Base-by-base conservation (phyloP, 2,113 vertebrate species). In the Grantiella picta region DNA sequence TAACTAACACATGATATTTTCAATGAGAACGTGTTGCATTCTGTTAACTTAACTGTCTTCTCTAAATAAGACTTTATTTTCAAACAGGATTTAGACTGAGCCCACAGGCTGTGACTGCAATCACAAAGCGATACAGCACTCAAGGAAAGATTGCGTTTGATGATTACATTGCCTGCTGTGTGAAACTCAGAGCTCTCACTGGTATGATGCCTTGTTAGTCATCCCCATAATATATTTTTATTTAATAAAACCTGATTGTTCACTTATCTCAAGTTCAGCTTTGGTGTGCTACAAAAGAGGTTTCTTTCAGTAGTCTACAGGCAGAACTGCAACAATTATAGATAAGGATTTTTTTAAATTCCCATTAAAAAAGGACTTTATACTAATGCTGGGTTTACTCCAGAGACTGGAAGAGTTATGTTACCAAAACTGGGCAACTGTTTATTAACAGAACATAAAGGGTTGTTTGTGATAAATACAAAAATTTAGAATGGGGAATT, bases 141-240 rank as follows among this genome's bases (percentile, higher is more conserved):
- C 92, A 92, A 1, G 98, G 99, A 8, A 99, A 98, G 93, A 99
- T 99, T 86, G 92, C 97, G 6, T 99, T 99, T 19, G 99, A 99
- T 72, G 99, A 99, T 57, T 99, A 99, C 53, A 98, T 99, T 8
- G 98, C 98, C 88, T 99, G 99, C 82, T 99, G 98, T 11, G 97
- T 99, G 44, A 99, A 98, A 97, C 98, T 99, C 44, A 97, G 99
- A 23, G 98, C 98, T 12, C 97, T 99, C 88, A 99, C 99, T 35
- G 99, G 99, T 99, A 95, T 73, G 98, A 90, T 49, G 42, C n/a
- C n/a, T n/a, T n/a, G n/a, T n/a, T n/a, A n/a, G 2, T 77, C 38
- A 21, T 24, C 15, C 21, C 63, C 23, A 10, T 53, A 17, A 44
- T 36, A 10, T 1, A 31, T 29, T 83, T 80, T 65, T 82, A 47